A percentile compares a stretch with the other conserved stretches of the same genome.
These are phyloP conservation scores for Vespertilio murinus DNA, from an alignment of 2,797 vertebrate species.

Conservation along the genomic window DNA sequence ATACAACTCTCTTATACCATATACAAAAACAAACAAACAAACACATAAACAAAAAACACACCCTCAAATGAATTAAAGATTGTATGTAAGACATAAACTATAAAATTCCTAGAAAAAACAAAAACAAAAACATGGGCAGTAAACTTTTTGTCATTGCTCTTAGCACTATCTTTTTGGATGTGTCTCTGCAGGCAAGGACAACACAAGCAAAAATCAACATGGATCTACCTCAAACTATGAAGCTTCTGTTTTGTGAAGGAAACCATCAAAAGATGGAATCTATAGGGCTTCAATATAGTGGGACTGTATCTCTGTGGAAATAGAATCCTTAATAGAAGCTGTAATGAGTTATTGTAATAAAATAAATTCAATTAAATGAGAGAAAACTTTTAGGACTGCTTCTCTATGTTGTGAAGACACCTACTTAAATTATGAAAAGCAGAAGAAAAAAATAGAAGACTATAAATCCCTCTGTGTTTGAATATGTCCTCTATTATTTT, in stretches of 20 bases:
- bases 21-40: background rate
- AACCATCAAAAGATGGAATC: background rate
- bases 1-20: background rate
- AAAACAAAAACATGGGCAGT: background rate
- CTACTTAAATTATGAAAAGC: slow-evolving; percentile 54
- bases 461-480: background rate
- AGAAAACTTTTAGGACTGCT: background rate
- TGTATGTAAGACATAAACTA: background rate
- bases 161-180: background rate
- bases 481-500: slow-evolving; percentile 9
- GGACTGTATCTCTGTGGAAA: background rate
- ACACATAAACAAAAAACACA: background rate
- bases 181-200: background rate
- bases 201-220: background rate
- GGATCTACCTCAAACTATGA: background rate
- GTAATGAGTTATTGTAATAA: background rate
- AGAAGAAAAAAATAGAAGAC: background rate
- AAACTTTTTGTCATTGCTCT: background rate
- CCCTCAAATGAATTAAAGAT: background rate
- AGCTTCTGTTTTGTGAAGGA: background rate
- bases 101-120: background rate
- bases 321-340: background rate
- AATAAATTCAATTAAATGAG: background rate
- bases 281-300: background rate
- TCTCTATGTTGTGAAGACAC: slow-evolving; percentile 2